Evolutionary conservation across 2,797 vertebrate genomes (phyloP).

Genomic region (Leuciscus waleckii): DNA sequence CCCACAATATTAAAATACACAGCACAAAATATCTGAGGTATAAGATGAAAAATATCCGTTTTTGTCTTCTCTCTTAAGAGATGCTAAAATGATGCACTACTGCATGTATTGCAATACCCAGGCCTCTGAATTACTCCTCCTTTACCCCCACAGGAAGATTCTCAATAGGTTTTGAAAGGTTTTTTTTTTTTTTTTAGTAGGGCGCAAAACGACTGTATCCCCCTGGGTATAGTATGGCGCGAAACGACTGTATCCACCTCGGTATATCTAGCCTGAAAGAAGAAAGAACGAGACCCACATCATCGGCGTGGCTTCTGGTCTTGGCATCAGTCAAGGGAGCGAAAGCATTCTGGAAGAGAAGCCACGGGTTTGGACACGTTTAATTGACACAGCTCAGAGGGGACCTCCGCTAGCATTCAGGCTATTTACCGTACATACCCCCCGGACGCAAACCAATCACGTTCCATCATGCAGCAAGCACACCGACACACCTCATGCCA

Average conservation of each 20-base stretch:
- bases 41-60: constrained; percentile 98
- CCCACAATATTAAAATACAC: constrained; percentile 99
- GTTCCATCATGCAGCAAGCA: constrained; percentile 77
- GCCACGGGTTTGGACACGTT: constrained; percentile 74
- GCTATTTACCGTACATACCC: constrained; percentile 52
- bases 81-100: constrained; percentile 95
- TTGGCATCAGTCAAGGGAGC: constrained; percentile 98
- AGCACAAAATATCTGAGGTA: constrained; percentile 99
- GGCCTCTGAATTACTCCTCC: constrained; percentile 90
- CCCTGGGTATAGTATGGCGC: constrained; percentile 98
- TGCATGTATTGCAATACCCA: constrained; percentile 97
- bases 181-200: constrained; percentile 91
- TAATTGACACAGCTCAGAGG: constrained; percentile 28
- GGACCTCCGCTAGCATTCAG: constrained; percentile 30
- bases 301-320: constrained; percentile 96
- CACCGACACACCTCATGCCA: constrained; percentile 72
- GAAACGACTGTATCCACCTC: constrained; percentile 99
- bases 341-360: constrained; percentile 92
- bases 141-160: constrained; percentile 85
- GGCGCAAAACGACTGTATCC: constrained; percentile 99
- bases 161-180: constrained; percentile 59
- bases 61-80: constrained; percentile 82
- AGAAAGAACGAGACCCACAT: constrained; percentile 98
- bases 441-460: constrained; percentile 64
- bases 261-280: constrained; percentile 99